Conservation (phyloP, 2,888 invertebrate species). For the Biston betularia region DNA sequence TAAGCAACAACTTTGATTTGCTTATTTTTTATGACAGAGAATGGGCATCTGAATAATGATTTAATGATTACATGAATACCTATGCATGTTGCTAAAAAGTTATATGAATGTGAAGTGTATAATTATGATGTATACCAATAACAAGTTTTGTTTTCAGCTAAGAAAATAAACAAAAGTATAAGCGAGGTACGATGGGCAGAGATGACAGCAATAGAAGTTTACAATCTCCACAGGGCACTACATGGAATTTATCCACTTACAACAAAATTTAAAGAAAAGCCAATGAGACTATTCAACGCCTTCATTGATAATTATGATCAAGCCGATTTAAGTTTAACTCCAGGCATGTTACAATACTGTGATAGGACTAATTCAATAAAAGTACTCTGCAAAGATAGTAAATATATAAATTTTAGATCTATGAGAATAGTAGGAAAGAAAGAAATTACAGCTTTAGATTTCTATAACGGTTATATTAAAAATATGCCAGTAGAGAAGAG, state of each 20-base stretch:
- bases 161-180: slow-evolving; percentile 88
- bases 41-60: too few relatives aligned
- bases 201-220: slow-evolving; percentile 88
- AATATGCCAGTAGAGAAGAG: slow-evolving; percentile 75
- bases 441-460: slow-evolving; percentile 92
- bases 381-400: slow-evolving; percentile 88
- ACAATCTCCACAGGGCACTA: slow-evolving; percentile 90
- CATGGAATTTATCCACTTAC: slow-evolving; percentile 87
- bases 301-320: slow-evolving; percentile 60
- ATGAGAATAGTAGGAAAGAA: slow-evolving; percentile 89
- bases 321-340: slow-evolving; percentile 55
- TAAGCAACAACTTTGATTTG: too few relatives aligned
- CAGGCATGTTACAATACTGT: slow-evolving; percentile 88
- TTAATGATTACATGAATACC: too few relatives aligned
- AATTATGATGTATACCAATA: too few relatives aligned
- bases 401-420: slow-evolving; percentile 88
- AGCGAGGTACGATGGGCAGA: slow-evolving; percentile 89
- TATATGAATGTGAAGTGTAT: too few relatives aligned
- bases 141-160: slow-evolving; percentile 85
- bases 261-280: slow-evolving; percentile 86
- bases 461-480: slow-evolving; percentile 94
- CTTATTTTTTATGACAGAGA: too few relatives aligned
- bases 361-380: slow-evolving; percentile 85
- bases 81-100: too few relatives aligned
- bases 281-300: slow-evolving; percentile 88